Conservation (phyloP, 2,888 invertebrate species). For the Glaucopsyche alexis region DNA sequence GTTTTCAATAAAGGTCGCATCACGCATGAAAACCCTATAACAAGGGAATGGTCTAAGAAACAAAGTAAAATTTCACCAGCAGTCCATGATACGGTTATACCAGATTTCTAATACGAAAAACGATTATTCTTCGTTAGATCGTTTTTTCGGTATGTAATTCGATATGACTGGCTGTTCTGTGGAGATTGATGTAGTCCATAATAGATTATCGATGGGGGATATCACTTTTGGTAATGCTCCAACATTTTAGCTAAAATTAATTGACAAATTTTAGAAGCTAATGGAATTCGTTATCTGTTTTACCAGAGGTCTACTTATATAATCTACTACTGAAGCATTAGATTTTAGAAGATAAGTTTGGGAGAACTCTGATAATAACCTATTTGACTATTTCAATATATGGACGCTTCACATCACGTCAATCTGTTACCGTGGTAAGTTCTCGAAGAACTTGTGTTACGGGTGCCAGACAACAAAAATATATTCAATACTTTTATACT, state of each 20-base stretch:
- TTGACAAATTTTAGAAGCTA: constrained; percentile 34
- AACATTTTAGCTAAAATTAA: constrained; percentile 35
- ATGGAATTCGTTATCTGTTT: constrained; percentile 26
- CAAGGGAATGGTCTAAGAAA: background rate
- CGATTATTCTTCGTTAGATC: constrained; percentile 66
- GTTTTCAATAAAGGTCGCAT: no score
- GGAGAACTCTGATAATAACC: no score
- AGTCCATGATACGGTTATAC: constrained; percentile 44
- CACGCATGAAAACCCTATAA: no score
- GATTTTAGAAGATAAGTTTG: no score
- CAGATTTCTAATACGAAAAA: constrained; percentile 64
- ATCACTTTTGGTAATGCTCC: constrained; percentile 38
- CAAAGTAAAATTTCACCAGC: background rate
- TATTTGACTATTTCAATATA: no score
- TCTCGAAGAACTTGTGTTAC: no score
- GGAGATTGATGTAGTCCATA: constrained; percentile 44
- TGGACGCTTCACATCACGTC: no score
- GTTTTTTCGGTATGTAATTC: constrained; percentile 61
- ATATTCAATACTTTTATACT: no score
- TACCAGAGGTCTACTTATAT: no score
- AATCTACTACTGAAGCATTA: background rate
- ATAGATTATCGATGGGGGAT: constrained; percentile 31
- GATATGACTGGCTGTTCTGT: constrained; percentile 54
- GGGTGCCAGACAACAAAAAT: no score
- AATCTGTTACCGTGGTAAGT: no score